Base-by-base conservation (phyloP, 2,888 invertebrate genomes). In the Lochmaea capreae region DNA sequence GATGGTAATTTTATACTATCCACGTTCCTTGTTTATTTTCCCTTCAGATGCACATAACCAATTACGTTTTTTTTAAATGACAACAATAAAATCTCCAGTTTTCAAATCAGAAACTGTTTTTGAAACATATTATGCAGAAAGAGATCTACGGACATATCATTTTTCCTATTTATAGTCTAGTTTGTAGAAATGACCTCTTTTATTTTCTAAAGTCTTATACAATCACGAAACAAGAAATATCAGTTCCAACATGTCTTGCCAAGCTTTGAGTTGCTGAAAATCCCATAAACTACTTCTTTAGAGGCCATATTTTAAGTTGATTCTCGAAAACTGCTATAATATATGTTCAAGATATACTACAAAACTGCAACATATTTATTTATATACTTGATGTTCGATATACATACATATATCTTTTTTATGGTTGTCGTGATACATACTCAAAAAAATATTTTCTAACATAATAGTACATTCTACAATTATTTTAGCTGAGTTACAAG, bases 241-340 rank as follows among this genome's bases (percentile, higher is more conserved):
- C 46, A 61, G 61, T 61, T 26, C 49, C 18, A 69, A 62, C 69
- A 69, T 69, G 52, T 69, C 62, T 62, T 69, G 61, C 54, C 49
- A 69, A 69, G 68, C 61, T 59, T 43, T 61, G 59, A 68, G 42
- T 62, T 62, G 62, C 52, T 69, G 69, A 62, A 43, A 69, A 69
- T 62, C 39, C 62, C 54, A 67, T 72, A 72, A 72, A 62, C 42
- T 52, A 52, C 26, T 67, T 52, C 72, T 72, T 72, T 72, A 67
- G 69, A 61, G 69, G 39, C 69, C 3, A 69, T 69, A 69, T 69
- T 69, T 69, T 52, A 69, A 61, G 61, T 46, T 61, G 57, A 52
- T 39, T 49, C 69, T 62, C 52, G 69, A 67, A 69, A 69, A 57
- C 52, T 69, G 52, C 62, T 39, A 52, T 61, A 59, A 68, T 71